phyloP scores from a whole-genome alignment of 92 coral and sea anemone genomes.

The Paramuricea clavata region DNA sequence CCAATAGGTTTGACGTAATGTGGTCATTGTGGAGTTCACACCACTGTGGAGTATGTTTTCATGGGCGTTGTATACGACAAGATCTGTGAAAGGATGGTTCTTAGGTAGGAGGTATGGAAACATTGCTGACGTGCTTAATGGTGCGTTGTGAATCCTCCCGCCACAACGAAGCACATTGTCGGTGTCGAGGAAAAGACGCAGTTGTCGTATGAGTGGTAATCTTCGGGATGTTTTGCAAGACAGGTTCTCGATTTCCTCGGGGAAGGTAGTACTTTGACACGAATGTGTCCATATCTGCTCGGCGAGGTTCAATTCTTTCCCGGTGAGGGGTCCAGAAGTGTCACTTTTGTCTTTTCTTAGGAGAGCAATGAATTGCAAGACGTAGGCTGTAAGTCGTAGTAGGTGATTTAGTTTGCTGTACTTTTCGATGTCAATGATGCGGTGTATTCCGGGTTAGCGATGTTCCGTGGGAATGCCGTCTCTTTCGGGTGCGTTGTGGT shows the following conservation, averaged over 20 bases:
- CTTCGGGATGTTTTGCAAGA: no score
- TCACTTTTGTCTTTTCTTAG: background rate
- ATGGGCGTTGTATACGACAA: conserved; percentile 44
- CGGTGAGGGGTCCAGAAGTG: background rate
- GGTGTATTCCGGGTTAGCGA: background rate
- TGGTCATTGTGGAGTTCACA: conserved; percentile 52
- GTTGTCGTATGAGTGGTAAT: no score
- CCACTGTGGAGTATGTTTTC: conserved; percentile 56
- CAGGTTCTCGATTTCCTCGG: background rate
- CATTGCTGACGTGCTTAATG: conserved; percentile 16
- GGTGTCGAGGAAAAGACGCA: no score
- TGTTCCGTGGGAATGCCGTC: background rate
- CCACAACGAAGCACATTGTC: conserved; percentile 56
- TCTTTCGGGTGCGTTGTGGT: background rate
- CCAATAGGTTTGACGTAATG: conserved; percentile 54
- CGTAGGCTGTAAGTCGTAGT: background rate
- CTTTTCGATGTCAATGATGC: background rate
- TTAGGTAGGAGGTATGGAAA: conserved; percentile 54
- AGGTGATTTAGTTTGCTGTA: background rate
- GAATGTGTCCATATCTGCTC: no score
- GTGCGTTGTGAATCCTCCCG: conserved; percentile 62
- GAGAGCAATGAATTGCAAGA: background rate
- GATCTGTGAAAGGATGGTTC: conserved; percentile 46
- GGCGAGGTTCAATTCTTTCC: background rate
- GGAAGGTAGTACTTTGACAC: no score